These are phyloP conservation scores for Volucella zonaria DNA, from an alignment of 2,888 invertebrate species.

Conservation along the genomic window DNA sequence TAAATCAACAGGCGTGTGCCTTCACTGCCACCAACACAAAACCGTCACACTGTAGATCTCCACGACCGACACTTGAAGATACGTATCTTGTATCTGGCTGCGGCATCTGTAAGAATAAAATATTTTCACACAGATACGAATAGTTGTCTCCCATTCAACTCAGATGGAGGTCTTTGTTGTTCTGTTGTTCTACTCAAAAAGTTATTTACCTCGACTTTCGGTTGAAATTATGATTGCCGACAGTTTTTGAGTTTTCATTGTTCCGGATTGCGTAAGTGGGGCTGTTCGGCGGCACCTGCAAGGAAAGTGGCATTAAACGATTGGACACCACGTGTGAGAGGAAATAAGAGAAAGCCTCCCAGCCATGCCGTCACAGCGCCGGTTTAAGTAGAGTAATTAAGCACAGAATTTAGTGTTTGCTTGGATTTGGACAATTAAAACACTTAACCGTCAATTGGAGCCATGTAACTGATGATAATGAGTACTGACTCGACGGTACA, in stretches of 20 bases:
- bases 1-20: conserved; percentile 34
- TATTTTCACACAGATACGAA: conserved; percentile 30
- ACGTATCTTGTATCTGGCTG: conserved; percentile 9
- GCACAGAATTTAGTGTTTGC: conserved; percentile 41
- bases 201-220: conserved; percentile 2
- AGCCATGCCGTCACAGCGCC: neutral
- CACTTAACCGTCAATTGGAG: conserved; percentile 41
- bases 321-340: conserved; percentile 11
- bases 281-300: conserved; percentile 4
- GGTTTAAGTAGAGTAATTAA: conserved; percentile 45
- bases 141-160: conserved; percentile 22
- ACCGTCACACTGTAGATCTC: neutral
- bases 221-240: conserved; percentile 40
- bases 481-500: neutral
- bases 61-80: conserved; percentile 14
- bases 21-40: conserved; percentile 31
- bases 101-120: conserved; percentile 25
- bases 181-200: too few species aligned
- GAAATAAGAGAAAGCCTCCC: conserved; percentile 53
- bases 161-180: conserved; percentile 8
- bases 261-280: conserved; percentile 37
- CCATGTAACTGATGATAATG: conserved; percentile 9
- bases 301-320: conserved; percentile 56
- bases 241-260: conserved; percentile 20
- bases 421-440: conserved; percentile 55